Percentiles rank a stretch among this genome's conserved stretches.
Evolutionary conservation across 2,888 invertebrate species (phyloP).

Genomic region (Ophion costatus): DNA sequence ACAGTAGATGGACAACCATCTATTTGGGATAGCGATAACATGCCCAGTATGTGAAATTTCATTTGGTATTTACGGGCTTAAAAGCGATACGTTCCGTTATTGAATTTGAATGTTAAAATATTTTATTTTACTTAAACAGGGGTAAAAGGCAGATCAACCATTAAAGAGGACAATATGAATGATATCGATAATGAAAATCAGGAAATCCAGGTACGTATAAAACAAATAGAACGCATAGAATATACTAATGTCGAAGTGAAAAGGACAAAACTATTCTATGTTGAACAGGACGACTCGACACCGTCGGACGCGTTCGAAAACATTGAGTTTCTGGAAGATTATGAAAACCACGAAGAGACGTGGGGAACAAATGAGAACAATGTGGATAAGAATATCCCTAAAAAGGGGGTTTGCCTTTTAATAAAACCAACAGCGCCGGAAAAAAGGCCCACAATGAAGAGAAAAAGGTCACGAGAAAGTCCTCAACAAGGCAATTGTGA

Average conservation of each 20-base stretch:
- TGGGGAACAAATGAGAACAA: no score
- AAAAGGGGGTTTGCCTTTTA: neutral
- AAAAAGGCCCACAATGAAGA: neutral
- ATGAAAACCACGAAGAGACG: no score
- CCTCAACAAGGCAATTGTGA: no score
- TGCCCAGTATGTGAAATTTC: no score
- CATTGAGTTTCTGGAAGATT: neutral
- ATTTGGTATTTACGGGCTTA: neutral
- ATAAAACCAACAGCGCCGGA: neutral
- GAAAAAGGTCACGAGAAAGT: neutral
- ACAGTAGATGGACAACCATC: constrained; percentile 2
- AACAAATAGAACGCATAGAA: neutral
- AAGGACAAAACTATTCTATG: neutral
- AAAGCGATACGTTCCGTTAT: no score
- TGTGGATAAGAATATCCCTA: no score
- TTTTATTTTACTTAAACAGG: no score
- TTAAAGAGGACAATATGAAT: neutral
- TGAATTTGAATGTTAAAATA: no score
- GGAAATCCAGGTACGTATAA: neutral
- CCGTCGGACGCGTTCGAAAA: neutral
- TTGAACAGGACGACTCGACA: neutral
- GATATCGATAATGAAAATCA: neutral
- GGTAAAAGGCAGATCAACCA: neutral
- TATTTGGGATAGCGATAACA: neutral
- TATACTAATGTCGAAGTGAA: neutral